Evolutionary conservation across 2,888 invertebrate genomes (phyloP), one percentile per base, ranked within the genome.

Genomic region (Malacosoma neustria): DNA sequence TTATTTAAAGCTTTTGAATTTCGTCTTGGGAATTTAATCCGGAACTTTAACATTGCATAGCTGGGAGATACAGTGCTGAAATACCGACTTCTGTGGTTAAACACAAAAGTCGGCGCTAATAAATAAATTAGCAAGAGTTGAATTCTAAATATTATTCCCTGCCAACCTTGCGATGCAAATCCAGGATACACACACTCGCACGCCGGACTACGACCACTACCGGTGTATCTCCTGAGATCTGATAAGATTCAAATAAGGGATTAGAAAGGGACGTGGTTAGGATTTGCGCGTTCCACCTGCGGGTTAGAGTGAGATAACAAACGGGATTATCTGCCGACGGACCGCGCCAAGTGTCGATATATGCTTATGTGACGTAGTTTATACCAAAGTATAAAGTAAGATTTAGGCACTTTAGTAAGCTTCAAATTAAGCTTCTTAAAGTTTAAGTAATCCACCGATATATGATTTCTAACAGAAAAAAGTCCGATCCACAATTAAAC

Each of bases 171-270:
- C 32, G 36, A 38, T 44, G 54, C 59, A 70, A 73, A 64, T 65
- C 63, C 64, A 61, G 61, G 52, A 62, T 70, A 77, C 79, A 76
- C 70, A 65, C 69, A 67, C 66, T 67, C 61, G 58, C 66, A 67
- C 61, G 58, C 56, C 57, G 69, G 63, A 63, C 64, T 58, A 55
- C 68, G 64, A 69, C 76, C 74, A 71, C 74, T 73, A 73, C 74
- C 73, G 77, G 72, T 73, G 74, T 75, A 77, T 76, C 80, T 84
- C 80, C 72, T 66, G 81, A 80, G 84, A 86, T 85, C 86, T 84
- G 86, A 86, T 86, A 86, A 87, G 86, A 86, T 87, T 86, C 86
- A 87, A 87, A 87, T 87, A 87, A 86, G 84, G 85, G 86, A 86
- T 87, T 86, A 86, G 84, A 85, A 66, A 40, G 68, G 71, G 79